phyloP scores from a whole-genome alignment of 2,797 vertebrate genomes.

The Peromyscus melanophrys region DNA sequence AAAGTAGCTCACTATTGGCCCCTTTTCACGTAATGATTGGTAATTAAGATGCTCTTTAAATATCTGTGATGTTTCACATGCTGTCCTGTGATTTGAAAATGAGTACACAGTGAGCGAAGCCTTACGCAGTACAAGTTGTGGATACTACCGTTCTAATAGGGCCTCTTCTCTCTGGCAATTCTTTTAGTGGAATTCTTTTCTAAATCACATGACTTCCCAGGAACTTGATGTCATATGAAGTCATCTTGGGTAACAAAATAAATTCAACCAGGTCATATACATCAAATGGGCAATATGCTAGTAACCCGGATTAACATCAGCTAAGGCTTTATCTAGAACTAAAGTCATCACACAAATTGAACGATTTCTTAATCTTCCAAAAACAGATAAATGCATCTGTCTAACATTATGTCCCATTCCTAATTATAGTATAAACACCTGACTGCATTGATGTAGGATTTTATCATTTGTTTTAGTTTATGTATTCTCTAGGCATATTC shows the following conservation, averaged over 20 bases:
- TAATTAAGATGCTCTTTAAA: neutral
- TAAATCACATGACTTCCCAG: constrained; percentile 27
- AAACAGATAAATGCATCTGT: neutral
- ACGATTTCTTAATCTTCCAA: constrained; percentile 1
- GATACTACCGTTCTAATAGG: neutral
- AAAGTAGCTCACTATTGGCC: neutral
- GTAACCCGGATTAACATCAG: neutral
- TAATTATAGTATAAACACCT: neutral
- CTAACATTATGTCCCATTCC: neutral
- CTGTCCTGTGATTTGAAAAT: constrained; percentile 18
- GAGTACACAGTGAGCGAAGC: neutral
- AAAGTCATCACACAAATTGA: neutral
- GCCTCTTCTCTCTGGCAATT: neutral
- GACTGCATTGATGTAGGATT: neutral
- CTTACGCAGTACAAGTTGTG: neutral
- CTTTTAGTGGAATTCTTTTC: constrained; percentile 9
- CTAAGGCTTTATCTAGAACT: neutral
- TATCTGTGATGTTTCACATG: neutral
- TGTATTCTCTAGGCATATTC: neutral
- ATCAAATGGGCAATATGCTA: neutral
- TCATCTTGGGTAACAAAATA: constrained; percentile 54
- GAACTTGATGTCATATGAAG: constrained; percentile 31
- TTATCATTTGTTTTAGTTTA: neutral
- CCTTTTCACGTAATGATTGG: neutral
- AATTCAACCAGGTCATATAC: constrained; percentile 23